A percentile compares a stretch with the other conserved stretches of the same genome.
These are phyloP conservation scores for Pelmatolapia mariae DNA, from an alignment of 2,113 vertebrate species.

Conservation along the genomic window DNA sequence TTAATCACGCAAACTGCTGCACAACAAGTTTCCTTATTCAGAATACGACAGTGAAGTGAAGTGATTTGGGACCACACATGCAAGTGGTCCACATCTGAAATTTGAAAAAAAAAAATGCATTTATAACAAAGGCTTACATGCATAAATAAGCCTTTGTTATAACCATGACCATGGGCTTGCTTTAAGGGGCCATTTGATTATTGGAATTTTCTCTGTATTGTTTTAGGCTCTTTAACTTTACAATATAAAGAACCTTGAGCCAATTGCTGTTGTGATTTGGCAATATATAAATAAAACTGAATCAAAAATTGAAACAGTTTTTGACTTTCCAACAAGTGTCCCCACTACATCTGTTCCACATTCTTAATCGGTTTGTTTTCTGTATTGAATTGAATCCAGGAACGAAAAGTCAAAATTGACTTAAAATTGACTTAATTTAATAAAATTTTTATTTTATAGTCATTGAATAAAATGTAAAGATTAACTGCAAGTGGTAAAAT, in stretches of 20 bases:
- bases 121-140: not conserved
- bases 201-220: not conserved
- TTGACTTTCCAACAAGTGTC: not conserved
- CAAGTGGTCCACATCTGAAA: not conserved
- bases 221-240: not conserved
- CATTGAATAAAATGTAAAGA: not conserved
- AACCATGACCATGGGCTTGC: not conserved
- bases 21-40: not conserved
- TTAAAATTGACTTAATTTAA: not conserved
- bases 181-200: not conserved
- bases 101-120: not conserved
- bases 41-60: not conserved
- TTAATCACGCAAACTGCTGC: not conserved
- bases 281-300: not conserved
- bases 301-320: not conserved
- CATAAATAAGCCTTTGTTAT: not conserved
- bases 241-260: not conserved
- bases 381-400: not conserved
- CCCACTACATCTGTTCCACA: not conserved
- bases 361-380: not conserved
- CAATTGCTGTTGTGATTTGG: not conserved
- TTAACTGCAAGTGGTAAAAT: not conserved
- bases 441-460: not conserved
- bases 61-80: not conserved
- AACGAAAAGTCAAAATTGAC: not conserved